Evolutionary conservation across 2,888 invertebrate species (phyloP).

Genomic region (Lordiphosa fenestrarum): DNA sequence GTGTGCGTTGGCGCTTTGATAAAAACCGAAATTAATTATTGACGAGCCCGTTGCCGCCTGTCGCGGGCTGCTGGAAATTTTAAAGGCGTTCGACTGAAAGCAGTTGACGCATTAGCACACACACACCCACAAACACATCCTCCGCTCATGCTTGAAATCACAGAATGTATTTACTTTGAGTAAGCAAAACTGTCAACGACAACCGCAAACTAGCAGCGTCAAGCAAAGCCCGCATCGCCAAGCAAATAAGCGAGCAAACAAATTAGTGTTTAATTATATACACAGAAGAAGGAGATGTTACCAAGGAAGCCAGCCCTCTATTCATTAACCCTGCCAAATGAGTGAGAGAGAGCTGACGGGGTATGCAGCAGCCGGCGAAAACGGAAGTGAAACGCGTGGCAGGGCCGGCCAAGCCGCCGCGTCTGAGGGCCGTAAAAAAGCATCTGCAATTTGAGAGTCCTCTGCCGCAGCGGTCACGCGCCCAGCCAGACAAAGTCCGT

Average conservation of each 20-base stretch:
- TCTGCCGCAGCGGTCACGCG: slow-evolving; percentile 49
- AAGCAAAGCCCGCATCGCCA: slow-evolving; percentile 31
- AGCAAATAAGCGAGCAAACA: slow-evolving; percentile 67
- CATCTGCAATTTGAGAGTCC: slow-evolving; percentile 75
- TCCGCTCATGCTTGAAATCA: slow-evolving; percentile 61
- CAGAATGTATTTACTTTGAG: slow-evolving; percentile 57
- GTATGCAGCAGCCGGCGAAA: slow-evolving; percentile 51
- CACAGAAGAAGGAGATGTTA: slow-evolving; percentile 25
- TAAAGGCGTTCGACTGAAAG: slow-evolving; percentile 75
- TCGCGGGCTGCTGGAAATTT: slow-evolving; percentile 58
- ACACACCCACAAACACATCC: slow-evolving; percentile 37
- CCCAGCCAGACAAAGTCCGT: neutral
- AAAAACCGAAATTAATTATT: slow-evolving; percentile 74
- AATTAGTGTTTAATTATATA: slow-evolving; percentile 63
- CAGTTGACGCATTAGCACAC: slow-evolving; percentile 65
- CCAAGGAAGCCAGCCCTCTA: slow-evolving; percentile 11
- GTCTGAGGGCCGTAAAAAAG: slow-evolving; percentile 56
- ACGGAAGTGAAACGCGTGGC: slow-evolving; percentile 33
- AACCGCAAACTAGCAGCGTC: slow-evolving; percentile 49
- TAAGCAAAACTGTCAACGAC: slow-evolving; percentile 59
- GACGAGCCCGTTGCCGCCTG: slow-evolving; percentile 50
- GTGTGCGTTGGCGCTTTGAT: slow-evolving; percentile 53
- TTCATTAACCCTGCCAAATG: slow-evolving; percentile 22
- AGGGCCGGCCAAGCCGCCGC: slow-evolving; percentile 32
- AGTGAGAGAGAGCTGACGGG: slow-evolving; percentile 26